phyloP scores from a whole-genome alignment of 2,797 vertebrate genomes.

The Girardinus metallicus region DNA sequence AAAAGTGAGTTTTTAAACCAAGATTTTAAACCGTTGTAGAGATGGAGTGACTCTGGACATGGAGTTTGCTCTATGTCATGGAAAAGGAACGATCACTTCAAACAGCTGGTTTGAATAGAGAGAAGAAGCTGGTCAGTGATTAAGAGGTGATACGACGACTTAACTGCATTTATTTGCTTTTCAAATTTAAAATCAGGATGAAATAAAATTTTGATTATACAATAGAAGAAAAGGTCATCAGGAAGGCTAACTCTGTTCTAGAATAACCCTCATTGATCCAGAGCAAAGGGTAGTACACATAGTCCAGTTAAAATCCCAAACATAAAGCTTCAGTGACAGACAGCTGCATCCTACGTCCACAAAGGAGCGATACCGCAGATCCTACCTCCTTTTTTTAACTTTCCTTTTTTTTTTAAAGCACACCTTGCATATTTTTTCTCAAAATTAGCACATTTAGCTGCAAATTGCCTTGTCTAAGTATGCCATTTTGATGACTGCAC shows the following conservation, averaged over 20 bases:
- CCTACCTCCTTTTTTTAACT: no score
- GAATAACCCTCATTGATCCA: not conserved
- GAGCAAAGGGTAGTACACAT: no score
- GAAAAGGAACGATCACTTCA: not conserved
- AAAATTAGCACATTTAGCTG: no score
- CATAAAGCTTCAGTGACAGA: not conserved
- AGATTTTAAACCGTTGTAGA: not conserved
- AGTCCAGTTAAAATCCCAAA: no score
- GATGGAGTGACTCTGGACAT: not conserved
- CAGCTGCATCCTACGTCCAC: not conserved
- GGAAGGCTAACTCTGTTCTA: not conserved
- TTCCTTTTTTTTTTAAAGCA: no score
- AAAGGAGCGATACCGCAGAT: not conserved
- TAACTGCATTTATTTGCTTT: not conserved
- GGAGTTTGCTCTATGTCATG: not conserved
- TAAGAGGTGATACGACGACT: not conserved
- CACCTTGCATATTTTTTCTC: no score
- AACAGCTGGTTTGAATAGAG: not conserved
- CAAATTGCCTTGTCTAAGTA: no score
- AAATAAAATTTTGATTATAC: not conserved
- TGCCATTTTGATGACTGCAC: not conserved
- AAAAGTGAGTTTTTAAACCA: not conserved
- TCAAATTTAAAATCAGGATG: not conserved
- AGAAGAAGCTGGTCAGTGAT: not conserved
- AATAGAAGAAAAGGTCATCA: not conserved